These are phyloP conservation scores for Karalla daura DNA, from an alignment of 2,797 vertebrate genomes.

Conservation along the genomic window DNA sequence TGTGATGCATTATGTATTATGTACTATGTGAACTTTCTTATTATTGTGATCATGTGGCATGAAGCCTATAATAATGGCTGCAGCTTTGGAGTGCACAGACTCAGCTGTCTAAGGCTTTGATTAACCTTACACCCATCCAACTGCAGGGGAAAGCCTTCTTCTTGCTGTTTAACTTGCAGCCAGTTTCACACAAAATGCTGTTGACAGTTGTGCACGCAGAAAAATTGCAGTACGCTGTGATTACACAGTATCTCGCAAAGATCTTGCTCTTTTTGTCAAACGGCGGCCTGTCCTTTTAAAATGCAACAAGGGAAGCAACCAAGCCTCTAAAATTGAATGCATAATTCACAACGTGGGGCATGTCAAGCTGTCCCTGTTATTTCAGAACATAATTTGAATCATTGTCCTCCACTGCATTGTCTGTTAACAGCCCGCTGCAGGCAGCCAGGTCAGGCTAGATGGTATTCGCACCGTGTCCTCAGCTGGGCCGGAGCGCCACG, in stretches of 20 bases:
- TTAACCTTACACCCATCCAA: conserved; percentile 56
- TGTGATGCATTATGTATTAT: conserved; percentile 68
- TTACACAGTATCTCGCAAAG: background rate
- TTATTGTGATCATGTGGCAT: conserved; percentile 75
- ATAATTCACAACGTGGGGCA: conserved; percentile 32
- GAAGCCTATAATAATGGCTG: conserved; percentile 69
- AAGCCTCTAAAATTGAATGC: conserved; percentile 16
- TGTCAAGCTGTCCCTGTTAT: conserved; percentile 26
- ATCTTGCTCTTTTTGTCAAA: conserved; percentile 6
- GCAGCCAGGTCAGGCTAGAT: conserved; percentile 43
- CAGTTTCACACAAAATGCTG: conserved; percentile 19
- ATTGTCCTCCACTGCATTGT: conserved; percentile 21
- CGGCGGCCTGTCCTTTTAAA: conserved; percentile 7
- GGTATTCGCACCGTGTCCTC: conserved; percentile 53
- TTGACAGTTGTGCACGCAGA: conserved; percentile 14
- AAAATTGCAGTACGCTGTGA: background rate
- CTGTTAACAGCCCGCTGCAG: conserved; percentile 30
- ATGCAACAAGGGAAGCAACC: background rate
- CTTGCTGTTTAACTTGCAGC: conserved; percentile 10
- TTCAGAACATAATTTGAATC: conserved; percentile 34
- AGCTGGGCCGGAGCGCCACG: conserved; percentile 29
- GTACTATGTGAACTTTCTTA: conserved; percentile 62
- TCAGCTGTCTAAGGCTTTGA: conserved; percentile 54
- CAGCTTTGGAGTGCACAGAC: conserved; percentile 50
- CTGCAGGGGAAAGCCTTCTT: conserved; percentile 25